phyloP scores from a whole-genome alignment of 23 tunicate genomes.

The Pegea sp. region DNA sequence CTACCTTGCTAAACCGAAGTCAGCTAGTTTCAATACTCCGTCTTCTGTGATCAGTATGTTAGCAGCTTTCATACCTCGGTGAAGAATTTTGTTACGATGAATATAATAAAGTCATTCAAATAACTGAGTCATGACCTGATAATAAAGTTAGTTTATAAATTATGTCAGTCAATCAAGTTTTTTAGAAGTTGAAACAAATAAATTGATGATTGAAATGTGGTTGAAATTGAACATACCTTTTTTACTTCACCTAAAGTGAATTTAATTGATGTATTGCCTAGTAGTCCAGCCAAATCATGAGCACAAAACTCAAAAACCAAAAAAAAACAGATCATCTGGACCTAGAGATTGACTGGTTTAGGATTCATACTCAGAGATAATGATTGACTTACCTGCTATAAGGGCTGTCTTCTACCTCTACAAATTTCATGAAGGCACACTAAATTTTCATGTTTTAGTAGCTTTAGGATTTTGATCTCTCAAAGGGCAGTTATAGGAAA shows the following conservation, averaged over 20 bases:
- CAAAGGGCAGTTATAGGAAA: conserved; percentile 98
- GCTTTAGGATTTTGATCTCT: conserved; percentile 91
- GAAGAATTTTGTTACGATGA: conserved; percentile 93
- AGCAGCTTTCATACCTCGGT: conserved; percentile 99
- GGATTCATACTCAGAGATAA: too few species aligned
- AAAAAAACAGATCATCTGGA: conserved; percentile 79
- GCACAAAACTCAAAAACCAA: conserved; percentile 97
- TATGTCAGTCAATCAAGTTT: too few species aligned
- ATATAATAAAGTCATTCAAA: conserved; percentile 92
- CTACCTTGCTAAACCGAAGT: conserved; percentile 99
- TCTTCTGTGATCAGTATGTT: conserved; percentile 80
- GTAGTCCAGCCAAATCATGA: conserved; percentile 91
- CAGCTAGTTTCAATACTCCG: conserved; percentile 87
- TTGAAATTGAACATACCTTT: conserved; percentile 28
- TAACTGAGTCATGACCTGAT: conserved; percentile 71
- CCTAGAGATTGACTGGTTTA: conserved; percentile 9
- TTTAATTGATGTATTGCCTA: conserved; percentile 77
- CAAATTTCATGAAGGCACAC: conserved; percentile 87
- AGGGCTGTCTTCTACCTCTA: too few species aligned
- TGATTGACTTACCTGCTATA: too few species aligned
- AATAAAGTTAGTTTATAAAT: not conserved
- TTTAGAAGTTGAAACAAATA: too few species aligned
- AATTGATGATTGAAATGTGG: too few species aligned
- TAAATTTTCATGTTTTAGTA: conserved; percentile 73
- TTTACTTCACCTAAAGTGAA: conserved; percentile 94